Base-by-base conservation (phyloP, 2,888 invertebrate genomes). In the Neria commutata region DNA sequence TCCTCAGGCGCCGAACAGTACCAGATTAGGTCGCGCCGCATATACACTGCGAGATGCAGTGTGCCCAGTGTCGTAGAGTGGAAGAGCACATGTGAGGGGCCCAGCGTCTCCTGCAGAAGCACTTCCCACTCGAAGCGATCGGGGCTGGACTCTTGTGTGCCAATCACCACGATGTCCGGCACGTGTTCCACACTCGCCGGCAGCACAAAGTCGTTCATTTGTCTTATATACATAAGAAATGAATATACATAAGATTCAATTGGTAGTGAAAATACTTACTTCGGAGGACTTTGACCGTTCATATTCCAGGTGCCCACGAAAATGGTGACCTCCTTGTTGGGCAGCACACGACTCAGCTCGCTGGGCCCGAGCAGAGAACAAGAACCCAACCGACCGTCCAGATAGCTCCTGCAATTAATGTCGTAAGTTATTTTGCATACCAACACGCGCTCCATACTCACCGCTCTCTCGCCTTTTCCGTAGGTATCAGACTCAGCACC, bases 261-360 rank as follows among this genome's bases (percentile, higher is more conserved):
- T n/a, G 1, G n/a, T n/a, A n/a, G n/a, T n/a, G n/a, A n/a, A 6
- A n/a, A 5, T 2, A 68, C 72, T 83, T 84, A 94, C 93, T 89
- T 89, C 47, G 91, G 91, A 46, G 91, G 90, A 67, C 86, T 85
- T 75, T 95, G 92, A 29, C 95, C 95, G 81, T 95, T 95, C 95
- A 97, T 96, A 79, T 98, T 98, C 96, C 97, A 98, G 23, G 95
- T 93, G 5, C 94, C 95, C 56, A 95, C 89, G 85, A 94, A 95
- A 70, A 97, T 88, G 65, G 88, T 90, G 0, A 95, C 86, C 81
- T 93, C 91, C 68, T 92, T 86, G 71, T 90, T 90, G 1, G 95
- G 95, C 71, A 97, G 87, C 46, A 92, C 90, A 78, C 93, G 89
- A 70, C 91, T 91, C 57, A 98, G 83, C 77, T 98, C 96, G 17